These are phyloP conservation scores for Magallana gigas DNA, from an alignment of 1,140 invertebrate species.

Conservation along the genomic window DNA sequence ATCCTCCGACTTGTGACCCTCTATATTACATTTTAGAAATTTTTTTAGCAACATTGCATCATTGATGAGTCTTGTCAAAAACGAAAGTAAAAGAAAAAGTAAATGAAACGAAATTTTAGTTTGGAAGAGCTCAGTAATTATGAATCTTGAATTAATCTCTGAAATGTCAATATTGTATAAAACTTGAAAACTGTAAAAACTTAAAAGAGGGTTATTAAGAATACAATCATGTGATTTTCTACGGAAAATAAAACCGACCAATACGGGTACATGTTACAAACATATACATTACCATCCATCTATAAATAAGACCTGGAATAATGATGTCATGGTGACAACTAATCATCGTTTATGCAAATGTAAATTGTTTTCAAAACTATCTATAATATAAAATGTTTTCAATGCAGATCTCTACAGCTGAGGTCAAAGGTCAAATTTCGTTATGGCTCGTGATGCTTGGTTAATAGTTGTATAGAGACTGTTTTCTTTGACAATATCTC, in stretches of 20 bases:
- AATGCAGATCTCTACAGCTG: not conserved
- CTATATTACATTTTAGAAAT: too few species aligned
- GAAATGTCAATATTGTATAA: too few species aligned
- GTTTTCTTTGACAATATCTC: not conserved
- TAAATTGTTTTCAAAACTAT: conserved; percentile 9
- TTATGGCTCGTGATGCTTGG: conserved; percentile 3
- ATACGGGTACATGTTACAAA: conserved; percentile 22
- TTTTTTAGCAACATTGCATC: too few species aligned
- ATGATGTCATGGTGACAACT: not conserved
- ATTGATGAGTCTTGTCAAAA: too few species aligned
- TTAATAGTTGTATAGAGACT: not conserved
- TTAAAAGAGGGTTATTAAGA: not conserved
- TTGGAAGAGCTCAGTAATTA: too few species aligned
- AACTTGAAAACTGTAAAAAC: too few species aligned
- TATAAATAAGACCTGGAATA: not conserved
- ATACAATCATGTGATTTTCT: not conserved
- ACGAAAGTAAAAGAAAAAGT: too few species aligned
- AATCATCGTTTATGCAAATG: conserved; percentile 28
- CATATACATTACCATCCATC: not conserved
- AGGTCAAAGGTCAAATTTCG: not conserved
- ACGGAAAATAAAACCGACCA: not conserved
- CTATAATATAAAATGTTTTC: conserved; percentile 8
- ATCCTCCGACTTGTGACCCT: too few species aligned
- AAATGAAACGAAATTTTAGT: too few species aligned
- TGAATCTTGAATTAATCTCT: too few species aligned